Base-by-base conservation (phyloP, 2,888 invertebrate species). In the Theodoxus fluviatilis region DNA sequence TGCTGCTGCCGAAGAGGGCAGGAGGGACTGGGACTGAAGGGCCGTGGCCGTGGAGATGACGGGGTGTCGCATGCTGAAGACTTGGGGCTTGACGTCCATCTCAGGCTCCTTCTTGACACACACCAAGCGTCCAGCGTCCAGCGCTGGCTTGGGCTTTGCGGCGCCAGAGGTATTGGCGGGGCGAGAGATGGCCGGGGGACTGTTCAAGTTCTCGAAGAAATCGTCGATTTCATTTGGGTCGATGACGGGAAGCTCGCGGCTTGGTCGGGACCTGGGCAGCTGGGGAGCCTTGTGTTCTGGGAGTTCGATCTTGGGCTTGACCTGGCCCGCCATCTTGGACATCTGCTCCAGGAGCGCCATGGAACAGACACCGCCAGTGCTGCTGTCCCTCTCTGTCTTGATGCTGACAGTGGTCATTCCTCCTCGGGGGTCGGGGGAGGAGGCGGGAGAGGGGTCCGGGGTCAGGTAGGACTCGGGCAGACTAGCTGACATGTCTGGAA, bases 401-500 rank as follows among this genome's bases (percentile, higher is more conserved):
- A 57, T 57, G 12, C 28, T 33, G 37, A 37, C 55, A 12, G 25
- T 33, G 38, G 47, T 40, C 31, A 68, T 18, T 37, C 52, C 40
- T 37, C 28, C 38, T 59, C 71, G 71, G 57, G 80, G 80, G 47
- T 80, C 77, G 18, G 83, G 82, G 6, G 81, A 82, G 7, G 79
- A 79, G 22, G 77, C 78, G 6, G 83, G 83, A 22, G 83, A 83
- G 22, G 82, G 81, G 25, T 83, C 83, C 12, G 83, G 83, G 2
- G 83, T 83, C 31, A 82, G 77, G 68, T 79, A 82, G 25, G 81
- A 82, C 22, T 82, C 81, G 1, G 82, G 82, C 22, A 83, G 74
- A 6, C 74, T 57, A 22, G 38, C 64, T 31, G 57, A 59, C 22
- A 79, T 69, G 33, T 82, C 81, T 0, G 81, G 81, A 22, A 81